These are phyloP conservation scores for Pipistrellus pipistrellus DNA, from an alignment of 2,797 vertebrate species.

Conservation along the genomic window DNA sequence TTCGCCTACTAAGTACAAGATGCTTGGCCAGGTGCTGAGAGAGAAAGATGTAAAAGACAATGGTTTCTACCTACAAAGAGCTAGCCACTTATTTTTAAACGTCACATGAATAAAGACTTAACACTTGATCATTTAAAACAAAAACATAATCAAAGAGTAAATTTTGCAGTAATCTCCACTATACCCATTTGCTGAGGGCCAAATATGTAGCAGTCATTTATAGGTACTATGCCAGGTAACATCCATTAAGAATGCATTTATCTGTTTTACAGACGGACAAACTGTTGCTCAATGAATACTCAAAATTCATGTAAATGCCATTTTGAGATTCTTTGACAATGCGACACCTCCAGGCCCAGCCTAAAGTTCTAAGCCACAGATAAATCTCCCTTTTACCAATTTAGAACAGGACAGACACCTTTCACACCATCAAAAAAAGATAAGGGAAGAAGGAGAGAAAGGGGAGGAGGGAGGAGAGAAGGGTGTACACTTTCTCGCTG, in stretches of 20 bases:
- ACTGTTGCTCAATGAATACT: not conserved
- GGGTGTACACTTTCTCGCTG: fast-evolving
- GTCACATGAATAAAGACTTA: not conserved
- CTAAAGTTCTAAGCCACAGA: not conserved
- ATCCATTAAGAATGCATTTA: not conserved
- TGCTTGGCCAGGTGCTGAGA: not conserved
- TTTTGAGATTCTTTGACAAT: not conserved
- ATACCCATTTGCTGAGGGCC: not conserved
- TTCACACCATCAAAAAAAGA: not conserved
- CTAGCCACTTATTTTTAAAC: not conserved
- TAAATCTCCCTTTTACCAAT: not conserved
- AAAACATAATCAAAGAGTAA: not conserved
- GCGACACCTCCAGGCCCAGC: not conserved
- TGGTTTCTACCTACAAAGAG: not conserved
- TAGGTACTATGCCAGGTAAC: not conserved
- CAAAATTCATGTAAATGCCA: not conserved
- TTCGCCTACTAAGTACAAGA: not conserved
- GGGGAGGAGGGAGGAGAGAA: too few relatives aligned
- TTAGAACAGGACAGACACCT: not conserved
- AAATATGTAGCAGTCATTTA: not conserved
- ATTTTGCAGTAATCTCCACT: not conserved
- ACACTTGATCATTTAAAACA: not conserved
- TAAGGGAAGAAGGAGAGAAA: not conserved
- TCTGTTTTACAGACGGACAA: not conserved
- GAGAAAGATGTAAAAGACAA: not conserved